phyloP scores from a whole-genome alignment of 2,888 invertebrate genomes.

The Ametastegia equiseti region DNA sequence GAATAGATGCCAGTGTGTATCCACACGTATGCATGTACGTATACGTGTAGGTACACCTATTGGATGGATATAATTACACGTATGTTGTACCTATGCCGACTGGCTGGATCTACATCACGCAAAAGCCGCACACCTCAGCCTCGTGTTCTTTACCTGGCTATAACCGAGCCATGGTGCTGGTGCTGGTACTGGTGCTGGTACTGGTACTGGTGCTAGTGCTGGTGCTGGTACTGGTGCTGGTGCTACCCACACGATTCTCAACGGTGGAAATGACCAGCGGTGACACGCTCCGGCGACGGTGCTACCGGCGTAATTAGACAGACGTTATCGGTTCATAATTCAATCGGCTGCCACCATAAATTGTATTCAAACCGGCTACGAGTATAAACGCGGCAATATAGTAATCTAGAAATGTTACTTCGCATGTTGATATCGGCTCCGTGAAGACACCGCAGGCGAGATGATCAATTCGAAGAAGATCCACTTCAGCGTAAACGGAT shows the following conservation, averaged over 20 bases:
- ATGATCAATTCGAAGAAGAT: neutral
- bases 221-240: too few species aligned
- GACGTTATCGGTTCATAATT: conserved; percentile 45
- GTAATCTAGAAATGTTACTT: conserved; percentile 42
- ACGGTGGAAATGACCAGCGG: conserved; percentile 29
- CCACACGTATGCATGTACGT: neutral
- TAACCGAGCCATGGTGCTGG: too few species aligned
- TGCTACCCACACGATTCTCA: conserved; percentile 33
- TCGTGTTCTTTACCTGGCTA: conserved; percentile 24
- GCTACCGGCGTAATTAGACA: conserved; percentile 45
- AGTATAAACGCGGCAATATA: conserved; percentile 11
- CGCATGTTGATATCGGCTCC: neutral
- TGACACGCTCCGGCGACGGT: conserved; percentile 44
- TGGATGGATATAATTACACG: neutral
- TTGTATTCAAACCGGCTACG: conserved; percentile 16
- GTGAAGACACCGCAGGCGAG: neutral
- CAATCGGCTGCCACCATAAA: conserved; percentile 44
- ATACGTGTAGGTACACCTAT: neutral
- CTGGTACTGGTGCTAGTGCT: too few species aligned
- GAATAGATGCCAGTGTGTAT: too few species aligned
- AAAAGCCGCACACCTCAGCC: neutral
- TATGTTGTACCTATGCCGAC: neutral
- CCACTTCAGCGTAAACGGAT: neutral
- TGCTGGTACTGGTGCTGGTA: too few species aligned
- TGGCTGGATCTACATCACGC: neutral